Conservation (phyloP, 2,113 vertebrate genomes). For the Forbesichthys papilliferus region DNA sequence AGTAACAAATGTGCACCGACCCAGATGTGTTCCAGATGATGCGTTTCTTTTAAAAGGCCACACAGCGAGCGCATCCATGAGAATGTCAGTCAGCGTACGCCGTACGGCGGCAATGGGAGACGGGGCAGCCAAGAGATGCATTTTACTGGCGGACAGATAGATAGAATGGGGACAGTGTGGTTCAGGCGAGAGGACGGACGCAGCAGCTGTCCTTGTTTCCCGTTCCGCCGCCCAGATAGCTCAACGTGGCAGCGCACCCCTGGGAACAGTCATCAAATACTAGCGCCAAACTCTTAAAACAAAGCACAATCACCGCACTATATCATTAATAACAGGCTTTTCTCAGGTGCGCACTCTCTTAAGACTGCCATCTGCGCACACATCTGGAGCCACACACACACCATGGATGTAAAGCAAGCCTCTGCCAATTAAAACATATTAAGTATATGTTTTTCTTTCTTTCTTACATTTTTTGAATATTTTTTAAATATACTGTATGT, state of each 20-base stretch:
- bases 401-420: conserved; percentile 19
- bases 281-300: conserved; percentile 51
- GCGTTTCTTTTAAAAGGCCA: background rate
- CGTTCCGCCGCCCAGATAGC: conserved; percentile 45
- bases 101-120: background rate
- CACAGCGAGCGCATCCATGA: background rate
- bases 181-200: conserved; percentile 32
- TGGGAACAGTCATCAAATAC: conserved; percentile 50
- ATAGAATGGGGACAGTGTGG: conserved; percentile 64
- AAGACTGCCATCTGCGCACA: conserved; percentile 61
- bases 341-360: conserved; percentile 56
- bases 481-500: background rate
- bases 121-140: conserved; percentile 24
- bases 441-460: background rate
- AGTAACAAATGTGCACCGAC: background rate
- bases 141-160: conserved; percentile 39
- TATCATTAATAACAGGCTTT: conserved; percentile 55
- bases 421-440: conserved; percentile 17
- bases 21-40: background rate
- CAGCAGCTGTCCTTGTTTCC: conserved; percentile 67
- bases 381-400: conserved; percentile 34
- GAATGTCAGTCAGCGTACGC: conserved; percentile 15
- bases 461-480: background rate
- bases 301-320: conserved; percentile 53
- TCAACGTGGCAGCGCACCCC: conserved; percentile 43